These are phyloP conservation scores for Chymomyza caudatula DNA, from an alignment of 2,888 invertebrate species.

Conservation along the genomic window DNA sequence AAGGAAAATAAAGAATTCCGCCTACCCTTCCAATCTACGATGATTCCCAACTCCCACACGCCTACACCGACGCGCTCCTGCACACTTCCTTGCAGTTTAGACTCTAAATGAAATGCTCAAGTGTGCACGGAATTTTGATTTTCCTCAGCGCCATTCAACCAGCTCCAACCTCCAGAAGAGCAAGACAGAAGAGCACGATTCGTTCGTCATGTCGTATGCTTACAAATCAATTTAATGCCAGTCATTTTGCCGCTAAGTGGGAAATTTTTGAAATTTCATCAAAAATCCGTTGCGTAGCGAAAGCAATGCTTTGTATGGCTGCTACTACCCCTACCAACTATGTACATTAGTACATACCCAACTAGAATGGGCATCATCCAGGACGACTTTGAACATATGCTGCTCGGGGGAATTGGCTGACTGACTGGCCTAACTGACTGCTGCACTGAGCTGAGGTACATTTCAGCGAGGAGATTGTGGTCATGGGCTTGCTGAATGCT, in stretches of 20 bases:
- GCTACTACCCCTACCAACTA: conserved; percentile 19
- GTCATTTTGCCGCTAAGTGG: conserved; percentile 70
- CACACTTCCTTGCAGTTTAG: conserved; percentile 48
- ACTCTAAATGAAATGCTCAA: conserved; percentile 75
- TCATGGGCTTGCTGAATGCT: not conserved
- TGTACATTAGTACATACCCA: not conserved
- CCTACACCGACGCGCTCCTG: conserved; percentile 1
- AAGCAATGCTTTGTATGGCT: conserved; percentile 12
- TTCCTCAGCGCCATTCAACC: conserved; percentile 19
- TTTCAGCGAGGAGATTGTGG: conserved; percentile 6
- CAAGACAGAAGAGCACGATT: conserved; percentile 35
- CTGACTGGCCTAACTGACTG: conserved; percentile 14
- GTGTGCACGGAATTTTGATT: conserved; percentile 77
- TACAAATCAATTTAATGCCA: conserved; percentile 77
- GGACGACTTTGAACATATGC: conserved; percentile 56
- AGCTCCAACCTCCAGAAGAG: conserved; percentile 15
- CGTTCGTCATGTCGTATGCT: conserved; percentile 74
- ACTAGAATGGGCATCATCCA: not conserved
- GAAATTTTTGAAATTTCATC: conserved; percentile 75
- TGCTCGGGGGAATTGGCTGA: conserved; percentile 70
- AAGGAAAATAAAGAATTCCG: conserved; percentile 29
- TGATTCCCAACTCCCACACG: conserved; percentile 44
- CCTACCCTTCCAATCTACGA: not conserved
- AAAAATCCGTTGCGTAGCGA: conserved; percentile 61
- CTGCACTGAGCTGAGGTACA: conserved; percentile 42